Conservation (phyloP, 2,797 vertebrate species). For the Ptychobarbus kaznakovi region DNA sequence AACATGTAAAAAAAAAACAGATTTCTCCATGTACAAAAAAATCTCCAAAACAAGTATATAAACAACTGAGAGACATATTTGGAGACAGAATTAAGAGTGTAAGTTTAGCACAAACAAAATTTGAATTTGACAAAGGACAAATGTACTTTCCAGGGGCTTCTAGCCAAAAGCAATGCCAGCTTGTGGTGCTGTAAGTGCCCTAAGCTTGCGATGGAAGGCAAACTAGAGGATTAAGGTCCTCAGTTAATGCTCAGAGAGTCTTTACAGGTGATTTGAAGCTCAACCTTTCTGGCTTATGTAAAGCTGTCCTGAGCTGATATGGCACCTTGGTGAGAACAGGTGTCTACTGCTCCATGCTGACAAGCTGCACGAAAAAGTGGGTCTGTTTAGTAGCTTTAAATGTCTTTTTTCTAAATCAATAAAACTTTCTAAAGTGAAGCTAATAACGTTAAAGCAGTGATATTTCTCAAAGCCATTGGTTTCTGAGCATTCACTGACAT, state of each 20-base stretch:
- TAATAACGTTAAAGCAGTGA: background rate
- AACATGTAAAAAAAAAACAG: background rate
- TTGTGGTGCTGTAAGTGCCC: slow-evolving; percentile 77
- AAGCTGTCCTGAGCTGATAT: slow-evolving; percentile 78
- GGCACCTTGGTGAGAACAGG: slow-evolving; percentile 74
- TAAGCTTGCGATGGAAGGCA: slow-evolving; percentile 81
- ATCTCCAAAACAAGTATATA: background rate
- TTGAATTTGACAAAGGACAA: slow-evolving; percentile 12
- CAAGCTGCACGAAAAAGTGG: slow-evolving; percentile 47
- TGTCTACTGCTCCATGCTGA: slow-evolving; percentile 70
- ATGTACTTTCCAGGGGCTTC: slow-evolving; percentile 71
- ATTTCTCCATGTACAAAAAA: background rate
- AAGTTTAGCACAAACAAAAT: background rate
- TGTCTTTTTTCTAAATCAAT: background rate
- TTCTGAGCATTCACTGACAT: background rate
- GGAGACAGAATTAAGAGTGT: background rate
- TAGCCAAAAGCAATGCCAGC: slow-evolving; percentile 73
- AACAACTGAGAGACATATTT: background rate
- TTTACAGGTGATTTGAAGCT: slow-evolving; percentile 91
- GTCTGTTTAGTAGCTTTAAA: background rate
- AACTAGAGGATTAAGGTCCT: slow-evolving; percentile 84
- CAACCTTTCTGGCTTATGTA: slow-evolving; percentile 79
- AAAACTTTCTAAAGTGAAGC: background rate
- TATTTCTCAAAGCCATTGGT: background rate
- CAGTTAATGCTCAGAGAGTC: slow-evolving; percentile 85